Percentiles rank a stretch among this genome's conserved stretches.
Evolutionary conservation across 2,797 vertebrate genomes (phyloP).

Genomic region (Karalla daura): DNA sequence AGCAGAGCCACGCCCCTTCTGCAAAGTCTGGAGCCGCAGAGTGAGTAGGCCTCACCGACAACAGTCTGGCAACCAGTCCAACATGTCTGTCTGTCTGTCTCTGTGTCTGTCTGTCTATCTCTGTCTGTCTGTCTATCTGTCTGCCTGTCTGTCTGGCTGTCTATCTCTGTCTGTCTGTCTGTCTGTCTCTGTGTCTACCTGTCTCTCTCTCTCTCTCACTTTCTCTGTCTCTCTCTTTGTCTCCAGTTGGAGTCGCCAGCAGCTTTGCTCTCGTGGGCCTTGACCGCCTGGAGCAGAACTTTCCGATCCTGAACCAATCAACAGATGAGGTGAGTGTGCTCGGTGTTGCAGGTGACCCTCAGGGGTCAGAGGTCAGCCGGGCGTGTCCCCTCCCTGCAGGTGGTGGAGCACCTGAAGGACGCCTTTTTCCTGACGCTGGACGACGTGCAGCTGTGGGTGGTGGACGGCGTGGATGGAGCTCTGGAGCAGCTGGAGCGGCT

Average conservation of each 20-base stretch:
- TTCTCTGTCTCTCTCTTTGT: not conserved
- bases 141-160: not conserved
- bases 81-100: not conserved
- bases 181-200: not conserved
- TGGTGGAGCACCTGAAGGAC: constrained; percentile 74
- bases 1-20: constrained; percentile 62
- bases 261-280: constrained; percentile 71
- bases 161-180: not conserved
- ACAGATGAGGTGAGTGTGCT: constrained; percentile 72
- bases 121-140: not conserved
- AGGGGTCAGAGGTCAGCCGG: no score
- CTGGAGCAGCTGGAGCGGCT: constrained; percentile 57
- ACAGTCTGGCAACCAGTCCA: no score
- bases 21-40: constrained; percentile 68
- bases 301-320: constrained; percentile 79
- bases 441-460: constrained; percentile 69
- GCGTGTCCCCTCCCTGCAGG: constrained; percentile 49
- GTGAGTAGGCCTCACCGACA: constrained; percentile 43
- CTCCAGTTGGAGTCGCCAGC: constrained; percentile 75
- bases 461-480: constrained; percentile 59
- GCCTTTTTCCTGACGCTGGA: constrained; percentile 74
- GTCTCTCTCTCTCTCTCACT: not conserved
- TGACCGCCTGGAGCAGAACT: constrained; percentile 74
- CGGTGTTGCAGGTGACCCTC: not conserved
- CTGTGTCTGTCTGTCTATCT: not conserved